Evolutionary conservation across 2,888 invertebrate species (phyloP).

Genomic region (Cataglyphis altisquamis): DNA sequence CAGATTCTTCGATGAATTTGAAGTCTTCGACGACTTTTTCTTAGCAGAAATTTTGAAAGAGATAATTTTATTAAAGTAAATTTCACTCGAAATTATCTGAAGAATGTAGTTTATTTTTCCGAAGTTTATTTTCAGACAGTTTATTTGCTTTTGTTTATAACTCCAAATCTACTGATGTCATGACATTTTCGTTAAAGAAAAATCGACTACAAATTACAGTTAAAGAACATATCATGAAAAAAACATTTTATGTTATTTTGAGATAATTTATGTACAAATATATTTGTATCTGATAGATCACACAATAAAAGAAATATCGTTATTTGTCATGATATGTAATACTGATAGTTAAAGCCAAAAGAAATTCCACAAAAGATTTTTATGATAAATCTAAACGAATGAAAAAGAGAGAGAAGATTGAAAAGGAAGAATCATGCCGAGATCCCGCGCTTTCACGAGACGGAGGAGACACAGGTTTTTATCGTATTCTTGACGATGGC

Average conservation of each 20-base stretch:
- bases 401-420: background rate
- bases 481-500: background rate
- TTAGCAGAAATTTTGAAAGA: no score
- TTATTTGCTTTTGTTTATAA: background rate
- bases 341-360: background rate
- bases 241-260: background rate
- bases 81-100: background rate
- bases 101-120: background rate
- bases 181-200: background rate
- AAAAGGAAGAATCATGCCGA: conserved; percentile 1
- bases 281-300: background rate
- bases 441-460: background rate
- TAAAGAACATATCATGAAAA: background rate
- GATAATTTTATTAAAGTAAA: conserved; percentile 3
- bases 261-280: background rate
- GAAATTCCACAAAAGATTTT: background rate
- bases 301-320: background rate
- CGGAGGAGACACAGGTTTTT: background rate
- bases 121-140: background rate
- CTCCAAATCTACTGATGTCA: background rate
- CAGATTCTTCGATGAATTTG: background rate
- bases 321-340: background rate
- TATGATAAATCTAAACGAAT: background rate
- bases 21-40: no score
- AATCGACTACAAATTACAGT: background rate